Evolutionary conservation across 53 echinoderm and acorn worm genomes (phyloP).

Genomic region (Antedon mediterranea): DNA sequence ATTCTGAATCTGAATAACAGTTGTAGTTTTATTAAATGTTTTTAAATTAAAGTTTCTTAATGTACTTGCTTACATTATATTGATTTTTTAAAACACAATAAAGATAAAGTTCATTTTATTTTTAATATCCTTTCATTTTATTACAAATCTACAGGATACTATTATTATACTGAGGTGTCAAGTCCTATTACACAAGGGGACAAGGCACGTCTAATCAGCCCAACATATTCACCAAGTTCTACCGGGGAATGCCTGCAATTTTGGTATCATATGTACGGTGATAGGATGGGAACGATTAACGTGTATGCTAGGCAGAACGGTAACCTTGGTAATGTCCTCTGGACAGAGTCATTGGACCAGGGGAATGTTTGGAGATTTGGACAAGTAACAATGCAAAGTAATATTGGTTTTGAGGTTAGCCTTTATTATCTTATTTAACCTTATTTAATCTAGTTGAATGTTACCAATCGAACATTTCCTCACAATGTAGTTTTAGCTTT

Average conservation of each 20-base stretch:
- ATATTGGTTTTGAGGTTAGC: constrained; percentile 21
- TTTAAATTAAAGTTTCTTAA: too few relatives aligned
- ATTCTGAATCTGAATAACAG: too few relatives aligned
- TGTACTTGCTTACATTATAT: too few relatives aligned
- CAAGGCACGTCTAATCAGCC: constrained; percentile 19
- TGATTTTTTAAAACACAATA: too few relatives aligned
- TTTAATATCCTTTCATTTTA: neutral
- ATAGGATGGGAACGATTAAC: constrained; percentile 11
- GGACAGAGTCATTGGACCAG: constrained; percentile 25
- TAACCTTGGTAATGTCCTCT: constrained; percentile 20
- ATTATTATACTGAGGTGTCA: constrained; percentile 44
- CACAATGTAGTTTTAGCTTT: too few relatives aligned
- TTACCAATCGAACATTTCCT: too few relatives aligned
- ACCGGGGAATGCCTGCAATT: constrained; percentile 38
- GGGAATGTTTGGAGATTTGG: constrained; percentile 32
- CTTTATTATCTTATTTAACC: neutral
- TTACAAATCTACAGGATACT: constrained; percentile 26
- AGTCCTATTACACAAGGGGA: constrained; percentile 14
- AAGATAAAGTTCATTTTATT: neutral
- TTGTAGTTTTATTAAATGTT: too few relatives aligned
- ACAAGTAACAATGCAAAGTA: constrained; percentile 14
- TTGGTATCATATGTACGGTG: constrained; percentile 42
- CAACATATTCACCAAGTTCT: constrained; percentile 8
- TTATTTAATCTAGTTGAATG: too few relatives aligned
- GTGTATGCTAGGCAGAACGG: constrained; percentile 6